Percentiles rank a stretch among this genome's conserved stretches.
Conservation (phyloP, 2,797 vertebrate genomes). For the Oreochromis mossambicus region DNA sequence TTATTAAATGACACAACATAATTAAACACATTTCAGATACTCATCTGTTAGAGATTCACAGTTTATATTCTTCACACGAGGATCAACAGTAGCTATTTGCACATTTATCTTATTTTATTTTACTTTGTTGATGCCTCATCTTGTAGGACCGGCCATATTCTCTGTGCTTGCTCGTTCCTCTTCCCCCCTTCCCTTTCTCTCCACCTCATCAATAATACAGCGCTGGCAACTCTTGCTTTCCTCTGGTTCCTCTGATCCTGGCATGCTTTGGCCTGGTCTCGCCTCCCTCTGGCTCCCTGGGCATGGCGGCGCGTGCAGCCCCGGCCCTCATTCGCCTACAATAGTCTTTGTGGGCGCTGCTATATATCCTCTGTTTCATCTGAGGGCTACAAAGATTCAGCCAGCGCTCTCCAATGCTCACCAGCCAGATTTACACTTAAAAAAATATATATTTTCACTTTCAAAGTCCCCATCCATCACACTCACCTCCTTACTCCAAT, state of each 20-base stretch:
- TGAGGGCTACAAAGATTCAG: slow-evolving; percentile 38
- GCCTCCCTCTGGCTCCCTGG: slow-evolving; percentile 63
- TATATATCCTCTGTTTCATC: slow-evolving; percentile 48
- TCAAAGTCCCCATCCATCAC: not conserved
- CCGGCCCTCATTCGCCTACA: slow-evolving; percentile 40
- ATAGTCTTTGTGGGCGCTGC: slow-evolving; percentile 39
- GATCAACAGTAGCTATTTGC: not conserved
- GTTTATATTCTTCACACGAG: not conserved
- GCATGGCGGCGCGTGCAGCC: slow-evolving; percentile 59
- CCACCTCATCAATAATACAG: slow-evolving; percentile 78
- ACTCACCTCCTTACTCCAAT: not conserved
- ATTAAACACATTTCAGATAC: not conserved
- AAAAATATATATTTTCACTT: not conserved
- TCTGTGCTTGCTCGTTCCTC: slow-evolving; percentile 9
- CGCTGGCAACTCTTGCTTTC: slow-evolving; percentile 67
- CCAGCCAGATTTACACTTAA: slow-evolving; percentile 28
- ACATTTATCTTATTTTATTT: not conserved
- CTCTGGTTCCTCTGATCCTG: slow-evolving; percentile 65
- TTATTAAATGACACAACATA: not conserved
- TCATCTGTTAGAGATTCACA: not conserved
- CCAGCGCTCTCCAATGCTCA: slow-evolving; percentile 16
- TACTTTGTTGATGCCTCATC: slow-evolving; percentile 17
- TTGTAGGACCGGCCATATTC: slow-evolving; percentile 33
- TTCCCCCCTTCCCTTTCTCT: slow-evolving; percentile 47
- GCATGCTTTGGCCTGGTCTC: slow-evolving; percentile 62